A percentile compares a stretch with the other conserved stretches of the same genome.
Evolutionary conservation across 2,797 vertebrate genomes (phyloP).

Genomic region (Cetoscarus ocellatus): DNA sequence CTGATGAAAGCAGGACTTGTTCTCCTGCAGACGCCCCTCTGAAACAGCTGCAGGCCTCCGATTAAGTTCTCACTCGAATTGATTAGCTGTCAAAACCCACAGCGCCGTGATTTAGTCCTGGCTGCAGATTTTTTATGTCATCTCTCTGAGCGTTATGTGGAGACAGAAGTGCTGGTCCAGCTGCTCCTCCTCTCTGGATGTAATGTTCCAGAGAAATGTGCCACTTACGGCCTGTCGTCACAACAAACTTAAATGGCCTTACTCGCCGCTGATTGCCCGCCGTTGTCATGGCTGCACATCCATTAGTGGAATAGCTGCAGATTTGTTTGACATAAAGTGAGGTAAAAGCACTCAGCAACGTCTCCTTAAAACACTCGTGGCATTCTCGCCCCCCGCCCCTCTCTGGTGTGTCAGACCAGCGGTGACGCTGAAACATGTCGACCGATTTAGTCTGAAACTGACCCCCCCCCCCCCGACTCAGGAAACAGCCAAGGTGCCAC

Average conservation of each 20-base stretch:
- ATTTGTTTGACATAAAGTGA: conserved; percentile 81
- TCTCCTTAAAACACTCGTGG: conserved; percentile 72
- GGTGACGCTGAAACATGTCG: conserved; percentile 61
- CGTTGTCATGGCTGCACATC: conserved; percentile 81
- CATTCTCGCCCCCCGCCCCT: conserved; percentile 42
- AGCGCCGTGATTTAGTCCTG: conserved; percentile 1
- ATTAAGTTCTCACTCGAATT: conserved; percentile 19
- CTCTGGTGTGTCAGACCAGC: conserved; percentile 55
- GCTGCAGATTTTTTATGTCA: conserved; percentile 13
- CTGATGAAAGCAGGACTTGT: not conserved
- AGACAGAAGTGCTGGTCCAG: conserved; percentile 31
- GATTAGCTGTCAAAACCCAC: conserved; percentile 44
- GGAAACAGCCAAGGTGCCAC: conserved; percentile 36
- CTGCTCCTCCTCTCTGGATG: conserved; percentile 29
- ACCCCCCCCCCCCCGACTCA: conserved; percentile 54
- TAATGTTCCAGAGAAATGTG: conserved; percentile 50
- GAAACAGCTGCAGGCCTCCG: conserved; percentile 22
- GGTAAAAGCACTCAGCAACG: conserved; percentile 76
- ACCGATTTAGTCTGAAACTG: conserved; percentile 63
- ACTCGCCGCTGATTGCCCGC: conserved; percentile 73
- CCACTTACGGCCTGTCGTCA: conserved; percentile 56
- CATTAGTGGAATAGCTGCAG: conserved; percentile 77
- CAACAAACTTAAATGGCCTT: conserved; percentile 76
- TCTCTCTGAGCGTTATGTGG: conserved; percentile 23
- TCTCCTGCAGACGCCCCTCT: conserved; percentile 4